These are phyloP conservation scores for Luehdorfia chinensis DNA, from an alignment of 1,140 invertebrate species.

Conservation along the genomic window DNA sequence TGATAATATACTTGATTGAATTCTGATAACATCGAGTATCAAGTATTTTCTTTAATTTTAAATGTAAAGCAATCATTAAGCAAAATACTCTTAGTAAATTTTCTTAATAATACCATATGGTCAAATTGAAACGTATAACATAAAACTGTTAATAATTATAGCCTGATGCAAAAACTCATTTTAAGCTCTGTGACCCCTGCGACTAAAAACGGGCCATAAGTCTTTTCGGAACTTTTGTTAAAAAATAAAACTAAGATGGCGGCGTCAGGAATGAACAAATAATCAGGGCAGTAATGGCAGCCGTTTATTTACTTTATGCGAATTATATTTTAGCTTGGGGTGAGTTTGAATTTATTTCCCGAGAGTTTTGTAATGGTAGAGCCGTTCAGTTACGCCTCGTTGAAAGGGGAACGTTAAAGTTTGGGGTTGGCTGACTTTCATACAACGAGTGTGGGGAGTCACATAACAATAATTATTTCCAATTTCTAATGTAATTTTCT, in stretches of 20 bases:
- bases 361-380: slow-evolving; percentile 56
- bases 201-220: slow-evolving; percentile 27
- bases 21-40: no score
- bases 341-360: slow-evolving; percentile 48
- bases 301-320: slow-evolving; percentile 72
- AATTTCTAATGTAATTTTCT: slow-evolving; percentile 24
- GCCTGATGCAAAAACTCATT: no score
- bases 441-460: slow-evolving; percentile 19
- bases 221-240: slow-evolving; percentile 35
- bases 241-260: slow-evolving; percentile 64
- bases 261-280: slow-evolving; percentile 55
- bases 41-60: no score
- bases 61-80: no score
- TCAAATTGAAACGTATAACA: no score
- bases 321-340: slow-evolving; percentile 62
- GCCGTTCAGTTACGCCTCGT: slow-evolving; percentile 66
- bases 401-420: slow-evolving; percentile 44
- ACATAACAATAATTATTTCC: slow-evolving; percentile 25
- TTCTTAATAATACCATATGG: no score
- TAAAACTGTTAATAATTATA: no score
- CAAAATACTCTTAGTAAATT: no score
- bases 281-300: slow-evolving; percentile 70
- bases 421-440: slow-evolving; percentile 28
- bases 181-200: slow-evolving; percentile 4
- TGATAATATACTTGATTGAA: no score